phyloP scores from a whole-genome alignment of 2,888 invertebrate genomes.

The Pinctada fucata region DNA sequence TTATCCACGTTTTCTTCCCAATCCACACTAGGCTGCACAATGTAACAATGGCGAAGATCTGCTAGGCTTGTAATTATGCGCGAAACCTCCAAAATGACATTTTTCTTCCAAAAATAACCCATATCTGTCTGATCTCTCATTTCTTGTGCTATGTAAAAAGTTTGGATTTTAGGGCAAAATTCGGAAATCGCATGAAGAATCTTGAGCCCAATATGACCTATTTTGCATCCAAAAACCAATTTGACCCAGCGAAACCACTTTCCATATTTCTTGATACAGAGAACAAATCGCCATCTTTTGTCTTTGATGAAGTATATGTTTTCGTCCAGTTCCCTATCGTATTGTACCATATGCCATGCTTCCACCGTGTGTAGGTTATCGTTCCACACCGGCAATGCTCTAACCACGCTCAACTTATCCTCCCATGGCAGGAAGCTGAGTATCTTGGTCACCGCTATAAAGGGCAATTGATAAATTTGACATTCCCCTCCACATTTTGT shows the following conservation, averaged over 20 bases:
- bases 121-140: conserved; percentile 32
- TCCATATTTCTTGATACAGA: conserved; percentile 56
- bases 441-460: conserved; percentile 52
- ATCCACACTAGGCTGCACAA: conserved; percentile 49
- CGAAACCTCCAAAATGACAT: conserved; percentile 46
- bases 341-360: conserved; percentile 52
- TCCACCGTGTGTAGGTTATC: conserved; percentile 42
- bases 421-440: conserved; percentile 52
- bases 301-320: conserved; percentile 60
- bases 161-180: conserved; percentile 45
- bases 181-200: conserved; percentile 53
- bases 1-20: conserved; percentile 48
- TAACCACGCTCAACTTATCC: conserved; percentile 49
- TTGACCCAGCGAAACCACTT: conserved; percentile 51
- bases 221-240: conserved; percentile 50
- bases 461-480: conserved; percentile 37
- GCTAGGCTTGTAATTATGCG: conserved; percentile 43
- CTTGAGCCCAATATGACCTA: conserved; percentile 49
- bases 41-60: conserved; percentile 36
- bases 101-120: conserved; percentile 46
- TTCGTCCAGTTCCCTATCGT: conserved; percentile 52
- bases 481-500: neutral
- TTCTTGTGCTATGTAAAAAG: conserved; percentile 48
- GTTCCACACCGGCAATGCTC: conserved; percentile 47
- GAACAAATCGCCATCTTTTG: conserved; percentile 47